Percentiles rank a stretch among this genome's conserved stretches.
Conservation (phyloP, 1,140 invertebrate genomes). For the Babylonia areolata region DNA sequence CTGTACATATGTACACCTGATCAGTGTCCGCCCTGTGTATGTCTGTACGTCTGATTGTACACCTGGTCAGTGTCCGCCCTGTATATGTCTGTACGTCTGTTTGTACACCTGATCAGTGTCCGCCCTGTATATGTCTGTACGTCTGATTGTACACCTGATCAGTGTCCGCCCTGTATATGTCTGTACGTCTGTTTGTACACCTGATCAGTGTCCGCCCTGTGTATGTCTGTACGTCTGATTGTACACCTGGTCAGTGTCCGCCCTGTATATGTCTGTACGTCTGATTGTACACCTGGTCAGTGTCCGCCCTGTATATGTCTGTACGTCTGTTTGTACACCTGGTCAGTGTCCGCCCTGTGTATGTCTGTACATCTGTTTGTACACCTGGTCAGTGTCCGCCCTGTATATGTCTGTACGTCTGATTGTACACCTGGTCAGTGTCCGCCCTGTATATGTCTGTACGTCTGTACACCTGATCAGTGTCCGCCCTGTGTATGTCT, state of each 20-base stretch:
- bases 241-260: conserved; percentile 20
- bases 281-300: conserved; percentile 28
- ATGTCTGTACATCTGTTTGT: not conserved
- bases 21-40: not conserved
- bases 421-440: conserved; percentile 29
- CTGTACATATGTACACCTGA: not conserved
- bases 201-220: not conserved
- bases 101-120: conserved; percentile 26
- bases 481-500: not conserved
- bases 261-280: not conserved
- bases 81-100: not conserved
- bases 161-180: not conserved
- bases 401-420: not conserved
- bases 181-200: not conserved
- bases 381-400: conserved; percentile 12
- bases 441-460: not conserved
- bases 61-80: conserved; percentile 7
- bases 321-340: not conserved
- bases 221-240: not conserved
- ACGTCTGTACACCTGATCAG: conserved; percentile 14
- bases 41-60: not conserved
- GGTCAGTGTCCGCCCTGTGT: not conserved
- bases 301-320: not conserved
- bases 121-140: not conserved
- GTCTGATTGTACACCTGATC: conserved; percentile 20